A percentile compares a stretch with the other conserved stretches of the same genome.
These are phyloP conservation scores for Ceramica pisi DNA, from an alignment of 2,888 invertebrate genomes.

Conservation along the genomic window DNA sequence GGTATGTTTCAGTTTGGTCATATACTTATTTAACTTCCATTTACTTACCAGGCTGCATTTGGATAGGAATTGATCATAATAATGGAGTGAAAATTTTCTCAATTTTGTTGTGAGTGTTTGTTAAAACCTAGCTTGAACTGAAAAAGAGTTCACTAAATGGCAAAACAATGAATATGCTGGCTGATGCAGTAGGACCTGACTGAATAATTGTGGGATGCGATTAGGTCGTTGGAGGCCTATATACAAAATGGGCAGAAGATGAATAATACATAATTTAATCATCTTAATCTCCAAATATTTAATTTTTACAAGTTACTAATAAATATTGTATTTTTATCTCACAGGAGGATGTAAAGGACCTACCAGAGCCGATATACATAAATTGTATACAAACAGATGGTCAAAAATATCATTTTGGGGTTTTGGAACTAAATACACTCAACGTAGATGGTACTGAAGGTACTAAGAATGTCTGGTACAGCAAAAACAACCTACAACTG, in stretches of 20 bases:
- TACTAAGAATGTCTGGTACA: slow-evolving; percentile 95
- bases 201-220: slow-evolving; percentile 1
- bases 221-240: neutral
- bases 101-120: neutral
- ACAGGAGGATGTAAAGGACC: slow-evolving; percentile 91
- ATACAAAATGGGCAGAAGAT: slow-evolving; percentile 32
- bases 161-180: neutral
- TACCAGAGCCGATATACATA: slow-evolving; percentile 95
- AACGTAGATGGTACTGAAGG: slow-evolving; percentile 91
- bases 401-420: slow-evolving; percentile 94
- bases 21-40: neutral
- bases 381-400: slow-evolving; percentile 96
- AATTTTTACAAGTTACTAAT: slow-evolving; percentile 48
- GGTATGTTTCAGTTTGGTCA: slow-evolving; percentile 81
- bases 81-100: neutral
- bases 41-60: slow-evolving; percentile 18
- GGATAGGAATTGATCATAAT: neutral
- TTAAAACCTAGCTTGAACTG: slow-evolving; percentile 16
- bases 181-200: no score
- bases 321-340: slow-evolving; percentile 60
- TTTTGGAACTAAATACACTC: slow-evolving; percentile 96
- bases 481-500: slow-evolving; percentile 91
- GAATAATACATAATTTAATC: slow-evolving; percentile 52
- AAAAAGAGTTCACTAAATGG: neutral
- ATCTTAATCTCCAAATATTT: slow-evolving; percentile 47